phyloP scores from a whole-genome alignment of 2,888 invertebrate genomes.

The Andricus quercusramuli region DNA sequence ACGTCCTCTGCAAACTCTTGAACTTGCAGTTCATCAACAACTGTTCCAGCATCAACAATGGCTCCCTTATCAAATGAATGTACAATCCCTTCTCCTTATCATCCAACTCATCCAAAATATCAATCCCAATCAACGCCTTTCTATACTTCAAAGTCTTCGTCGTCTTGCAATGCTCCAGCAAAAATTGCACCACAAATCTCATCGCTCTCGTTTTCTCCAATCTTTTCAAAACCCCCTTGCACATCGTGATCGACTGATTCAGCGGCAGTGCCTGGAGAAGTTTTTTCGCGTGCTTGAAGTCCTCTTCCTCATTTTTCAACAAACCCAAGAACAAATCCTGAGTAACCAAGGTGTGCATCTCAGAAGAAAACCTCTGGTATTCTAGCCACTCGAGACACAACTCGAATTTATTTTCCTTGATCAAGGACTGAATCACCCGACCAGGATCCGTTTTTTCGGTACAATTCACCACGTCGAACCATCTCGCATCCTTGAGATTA shows the following conservation, averaged over 20 bases:
- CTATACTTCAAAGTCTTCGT: slow-evolving; percentile 80
- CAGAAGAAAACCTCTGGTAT: slow-evolving; percentile 82
- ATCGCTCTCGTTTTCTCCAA: slow-evolving; percentile 83
- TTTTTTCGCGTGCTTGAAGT: slow-evolving; percentile 70
- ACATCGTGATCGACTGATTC: slow-evolving; percentile 82
- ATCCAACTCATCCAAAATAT: slow-evolving; percentile 84
- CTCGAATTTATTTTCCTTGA: slow-evolving; percentile 83
- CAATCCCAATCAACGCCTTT: slow-evolving; percentile 85
- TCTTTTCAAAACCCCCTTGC: slow-evolving; percentile 83
- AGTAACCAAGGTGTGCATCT: slow-evolving; percentile 81
- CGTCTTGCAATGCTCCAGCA: slow-evolving; percentile 79
- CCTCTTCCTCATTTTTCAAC: slow-evolving; percentile 79
- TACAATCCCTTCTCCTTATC: slow-evolving; percentile 81
- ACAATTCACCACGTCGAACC: slow-evolving; percentile 69
- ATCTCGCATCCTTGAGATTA: slow-evolving; percentile 59
- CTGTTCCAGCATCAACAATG: slow-evolving; percentile 90
- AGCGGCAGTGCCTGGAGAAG: slow-evolving; percentile 83
- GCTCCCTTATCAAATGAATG: slow-evolving; percentile 84
- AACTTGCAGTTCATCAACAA: slow-evolving; percentile 92
- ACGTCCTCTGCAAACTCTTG: slow-evolving; percentile 83
- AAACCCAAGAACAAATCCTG: slow-evolving; percentile 81
- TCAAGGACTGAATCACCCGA: slow-evolving; percentile 80
- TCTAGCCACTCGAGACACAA: slow-evolving; percentile 86
- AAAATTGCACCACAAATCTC: slow-evolving; percentile 83
- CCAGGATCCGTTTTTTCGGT: slow-evolving; percentile 80